Base-by-base conservation (phyloP, 2,797 vertebrate species). In the Pyrocephalus nanus region DNA sequence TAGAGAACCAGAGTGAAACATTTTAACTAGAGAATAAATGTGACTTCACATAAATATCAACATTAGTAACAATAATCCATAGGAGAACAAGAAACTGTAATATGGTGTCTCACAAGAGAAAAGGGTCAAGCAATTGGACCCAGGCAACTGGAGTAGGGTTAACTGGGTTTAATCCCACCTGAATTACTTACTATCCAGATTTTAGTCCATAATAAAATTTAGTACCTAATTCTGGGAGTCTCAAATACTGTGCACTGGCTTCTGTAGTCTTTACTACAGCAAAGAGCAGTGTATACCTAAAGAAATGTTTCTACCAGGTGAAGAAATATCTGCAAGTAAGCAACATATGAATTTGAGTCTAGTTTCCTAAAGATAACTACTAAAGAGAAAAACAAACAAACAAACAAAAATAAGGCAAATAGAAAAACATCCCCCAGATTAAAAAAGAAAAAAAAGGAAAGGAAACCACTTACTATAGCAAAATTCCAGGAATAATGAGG, bases 181-280 rank as follows among this genome's bases (percentile, higher is more conserved):
- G 86, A 94, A 95, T 84, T 94, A 86, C 89, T 96, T 82, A 93
- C 81, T 92, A 81, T 36, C 42, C 77, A 94, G 53, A 92, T 95
- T 96, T 96, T 93, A 94, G 77, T 70, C 79, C 32, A 73, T 87
- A 88, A 87, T 92, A 96, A 93, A 86, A 95, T 85, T 88, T 92
- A 95, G 71, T 72, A 78, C 67, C 57, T 93, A 81, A 89, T 91
- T 96, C 55, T 88, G 67, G 36, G 95, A 69, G 55, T 79, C 62
- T 96, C 86, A 88, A 71, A 93, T 62, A 70, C 53, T 73, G 55
- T 78, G 43, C 21, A 16, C 27, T 53, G 15, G 17, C 29, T 90
- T 86, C 62, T 54, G 27, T 43, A 86, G 32, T 75, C 32, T 79
- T 73, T 55, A 60, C 29, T 83, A 65, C 4, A 81, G n/a, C 27